Evolutionary conservation across 2,113 vertebrate species (phyloP), one percentile per base, ranked within the genome.

Genomic region (Procavia capensis): DNA sequence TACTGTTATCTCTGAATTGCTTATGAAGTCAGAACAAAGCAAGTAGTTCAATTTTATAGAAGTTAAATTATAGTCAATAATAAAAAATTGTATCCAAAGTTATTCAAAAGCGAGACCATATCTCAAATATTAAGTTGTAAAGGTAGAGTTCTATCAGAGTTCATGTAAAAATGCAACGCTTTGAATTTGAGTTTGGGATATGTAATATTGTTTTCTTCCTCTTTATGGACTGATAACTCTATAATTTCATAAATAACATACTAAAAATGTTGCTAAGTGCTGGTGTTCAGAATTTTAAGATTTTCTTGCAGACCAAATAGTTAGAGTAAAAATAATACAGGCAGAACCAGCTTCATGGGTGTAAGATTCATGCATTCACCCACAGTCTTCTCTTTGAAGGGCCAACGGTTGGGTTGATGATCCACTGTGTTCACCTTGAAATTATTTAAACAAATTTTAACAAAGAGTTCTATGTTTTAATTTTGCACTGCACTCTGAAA

Each of bases 21-120:
- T 84, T 25, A 57, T 36, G 25, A 75, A 14, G 20, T 13, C 16
- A 93, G 54, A 88, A 81, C 4, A 81, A 61, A 25, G 20, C 3
- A 54, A 72, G 24, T 36, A 57, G 0, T 31, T 68, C 50, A 41
- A 95, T 87, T 91, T 79, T 24, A 17, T 1, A 68, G 27, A 93
- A 81, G 45, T 85, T 72, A 89, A 4, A 87, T 68, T 93, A 87
- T 34, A 78, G 31, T 31, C 14, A 85, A 76, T 90, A 70, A n/a
- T 89, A 86, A 83, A 19, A 97, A 79, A 90, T 81, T 5, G 20
- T 43, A 59, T 19, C 41, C 25, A 90, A 13, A 70, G 2, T 76
- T 54, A 2, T 90, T 84, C 34, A 87, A 90, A 84, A 84, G 17
- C 64, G 14, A 39, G 61, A 79, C 75, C 43, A 90, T 3, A 47